Evolutionary conservation across 2,113 vertebrate species (phyloP).

Genomic region (Galeopterus variegatus): DNA sequence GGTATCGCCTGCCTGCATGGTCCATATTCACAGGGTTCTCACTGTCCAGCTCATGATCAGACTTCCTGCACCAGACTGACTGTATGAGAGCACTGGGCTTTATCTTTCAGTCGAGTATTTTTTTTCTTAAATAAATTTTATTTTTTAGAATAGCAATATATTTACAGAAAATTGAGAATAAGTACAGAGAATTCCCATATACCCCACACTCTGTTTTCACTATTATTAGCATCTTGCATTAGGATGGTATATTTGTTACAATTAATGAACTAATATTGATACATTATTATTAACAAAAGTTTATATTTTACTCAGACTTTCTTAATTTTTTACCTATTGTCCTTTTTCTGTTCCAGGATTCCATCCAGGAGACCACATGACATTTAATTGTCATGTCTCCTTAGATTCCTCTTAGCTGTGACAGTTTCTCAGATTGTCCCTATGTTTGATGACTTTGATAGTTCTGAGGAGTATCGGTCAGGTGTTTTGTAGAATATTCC

Average conservation of each 20-base stretch:
- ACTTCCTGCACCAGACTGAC: not conserved
- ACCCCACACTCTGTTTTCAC: not conserved
- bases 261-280: not conserved
- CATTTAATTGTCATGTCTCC: not conserved
- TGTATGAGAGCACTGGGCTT: not conserved
- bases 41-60: fast-evolving
- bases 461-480: not conserved
- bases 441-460: not conserved
- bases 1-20: fast-evolving
- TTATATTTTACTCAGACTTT: not conserved
- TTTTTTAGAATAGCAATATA: not conserved
- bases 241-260: not conserved
- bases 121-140: slow-evolving; percentile 17
- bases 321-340: not conserved
- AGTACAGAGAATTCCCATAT: not conserved
- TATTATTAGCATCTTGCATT: not conserved
- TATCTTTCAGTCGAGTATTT: not conserved
- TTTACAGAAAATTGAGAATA: not conserved
- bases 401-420: not conserved
- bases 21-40: not conserved
- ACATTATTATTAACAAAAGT: not conserved
- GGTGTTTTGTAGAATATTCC: not conserved
- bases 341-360: not conserved
- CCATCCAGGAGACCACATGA: fast-evolving
- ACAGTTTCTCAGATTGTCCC: not conserved